These are phyloP conservation scores for Helicorthomorpha holstii DNA, from an alignment of 1,140 invertebrate species.

Conservation along the genomic window DNA sequence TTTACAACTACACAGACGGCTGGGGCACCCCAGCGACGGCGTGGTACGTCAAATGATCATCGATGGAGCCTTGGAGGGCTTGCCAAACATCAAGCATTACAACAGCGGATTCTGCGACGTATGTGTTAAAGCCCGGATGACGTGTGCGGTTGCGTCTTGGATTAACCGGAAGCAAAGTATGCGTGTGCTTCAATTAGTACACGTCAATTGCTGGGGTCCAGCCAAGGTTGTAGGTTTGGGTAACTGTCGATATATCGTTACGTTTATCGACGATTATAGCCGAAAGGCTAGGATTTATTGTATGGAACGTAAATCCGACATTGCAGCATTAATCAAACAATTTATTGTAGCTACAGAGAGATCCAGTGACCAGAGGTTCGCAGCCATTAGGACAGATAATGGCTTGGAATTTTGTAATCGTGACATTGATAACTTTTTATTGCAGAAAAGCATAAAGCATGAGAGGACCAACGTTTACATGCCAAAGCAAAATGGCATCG, in stretches of 20 bases:
- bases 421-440: slow-evolving; percentile 8
- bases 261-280: slow-evolving; percentile 3
- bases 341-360: not conserved
- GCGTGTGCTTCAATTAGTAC: not conserved
- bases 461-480: slow-evolving; percentile 13
- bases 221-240: not conserved
- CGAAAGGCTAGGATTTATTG: not conserved
- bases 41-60: not conserved
- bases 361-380: not conserved
- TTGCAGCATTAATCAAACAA: not conserved
- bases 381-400: slow-evolving; percentile 2
- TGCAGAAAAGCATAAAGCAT: slow-evolving; percentile 11
- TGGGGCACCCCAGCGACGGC: not conserved
- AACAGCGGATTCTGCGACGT: not conserved
- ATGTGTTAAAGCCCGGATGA: not conserved
- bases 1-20: not conserved
- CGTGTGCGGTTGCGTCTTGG: not conserved
- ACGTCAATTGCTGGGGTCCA: not conserved
- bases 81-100: not conserved
- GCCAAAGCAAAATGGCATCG: slow-evolving; percentile 16
- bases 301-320: not conserved
- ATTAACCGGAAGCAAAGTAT: not conserved
- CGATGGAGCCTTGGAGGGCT: not conserved
- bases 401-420: slow-evolving; percentile 9
- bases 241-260: not conserved